Percentiles rank a stretch among this genome's conserved stretches.
These are phyloP conservation scores for Limosa lapponica DNA, from an alignment of 2,797 vertebrate genomes.

Conservation along the genomic window DNA sequence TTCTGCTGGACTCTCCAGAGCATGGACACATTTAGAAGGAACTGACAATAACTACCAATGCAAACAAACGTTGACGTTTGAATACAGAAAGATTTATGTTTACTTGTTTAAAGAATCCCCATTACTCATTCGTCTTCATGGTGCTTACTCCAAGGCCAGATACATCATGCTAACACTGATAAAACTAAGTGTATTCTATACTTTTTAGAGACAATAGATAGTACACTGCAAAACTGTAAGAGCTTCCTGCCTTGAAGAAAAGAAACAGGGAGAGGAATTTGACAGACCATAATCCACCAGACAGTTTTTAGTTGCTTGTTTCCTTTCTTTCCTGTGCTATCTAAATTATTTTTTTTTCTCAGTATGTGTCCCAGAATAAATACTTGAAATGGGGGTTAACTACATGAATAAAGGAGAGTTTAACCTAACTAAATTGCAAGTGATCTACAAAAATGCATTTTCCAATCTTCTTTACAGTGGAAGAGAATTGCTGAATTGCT, in stretches of 20 bases:
- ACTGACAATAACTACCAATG: background rate
- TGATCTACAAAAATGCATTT: constrained; percentile 31
- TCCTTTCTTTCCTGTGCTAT: background rate
- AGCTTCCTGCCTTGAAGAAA: background rate
- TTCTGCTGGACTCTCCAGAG: background rate
- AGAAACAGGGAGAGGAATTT: background rate
- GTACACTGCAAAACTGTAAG: background rate
- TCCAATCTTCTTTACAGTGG: background rate
- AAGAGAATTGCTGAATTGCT: constrained; percentile 34
- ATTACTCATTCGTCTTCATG: background rate
- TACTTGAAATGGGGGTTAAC: background rate
- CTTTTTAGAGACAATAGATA: background rate
- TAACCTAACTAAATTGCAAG: constrained; percentile 34
- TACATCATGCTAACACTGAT: background rate
- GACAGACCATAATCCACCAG: background rate
- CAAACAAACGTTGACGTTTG: background rate
- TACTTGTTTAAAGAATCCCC: background rate
- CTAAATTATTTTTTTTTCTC: background rate
- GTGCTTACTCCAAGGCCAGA: background rate
- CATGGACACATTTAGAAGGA: background rate
- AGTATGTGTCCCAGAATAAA: background rate
- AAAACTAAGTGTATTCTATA: background rate
- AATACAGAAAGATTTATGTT: background rate
- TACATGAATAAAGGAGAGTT: background rate
- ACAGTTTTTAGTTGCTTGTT: background rate